Conservation (phyloP, 2,888 invertebrate genomes). For the Lasioglossum figueresi region DNA sequence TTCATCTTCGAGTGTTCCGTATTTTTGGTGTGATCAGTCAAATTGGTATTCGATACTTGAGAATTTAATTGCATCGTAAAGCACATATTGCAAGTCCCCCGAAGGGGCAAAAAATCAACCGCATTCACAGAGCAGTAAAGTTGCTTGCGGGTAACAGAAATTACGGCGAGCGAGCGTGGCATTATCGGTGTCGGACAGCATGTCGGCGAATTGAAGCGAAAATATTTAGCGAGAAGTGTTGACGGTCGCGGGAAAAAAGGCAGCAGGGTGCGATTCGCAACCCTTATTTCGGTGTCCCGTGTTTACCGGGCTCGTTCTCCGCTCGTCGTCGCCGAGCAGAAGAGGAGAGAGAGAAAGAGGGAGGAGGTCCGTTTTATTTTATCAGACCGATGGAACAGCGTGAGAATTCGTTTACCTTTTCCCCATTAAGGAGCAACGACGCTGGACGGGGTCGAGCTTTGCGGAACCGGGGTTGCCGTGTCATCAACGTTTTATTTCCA, state of each 20-base stretch:
- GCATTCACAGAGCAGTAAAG: background rate
- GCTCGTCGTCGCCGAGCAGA: conserved; percentile 47
- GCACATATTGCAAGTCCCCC: background rate
- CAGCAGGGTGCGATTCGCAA: conserved; percentile 17
- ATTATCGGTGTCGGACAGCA: conserved; percentile 4
- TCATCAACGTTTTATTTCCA: conserved; percentile 78
- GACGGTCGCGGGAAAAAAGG: background rate
- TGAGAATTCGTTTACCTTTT: conserved; percentile 79
- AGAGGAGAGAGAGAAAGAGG: conserved; percentile 39
- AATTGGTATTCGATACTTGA: too few relatives aligned
- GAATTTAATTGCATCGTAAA: too few relatives aligned
- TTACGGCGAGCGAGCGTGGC: background rate
- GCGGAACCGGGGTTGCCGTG: conserved; percentile 73
- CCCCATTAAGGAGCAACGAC: conserved; percentile 75
- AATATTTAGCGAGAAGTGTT: conserved; percentile 11
- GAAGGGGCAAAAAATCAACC: background rate
- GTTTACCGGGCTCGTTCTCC: conserved; percentile 51
- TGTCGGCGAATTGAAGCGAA: background rate
- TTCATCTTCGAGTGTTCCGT: too few relatives aligned
- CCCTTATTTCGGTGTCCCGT: conserved; percentile 42
- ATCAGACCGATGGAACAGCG: conserved; percentile 74
- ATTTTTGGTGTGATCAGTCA: too few relatives aligned
- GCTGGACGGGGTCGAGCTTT: conserved; percentile 70
- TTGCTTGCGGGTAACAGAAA: background rate
- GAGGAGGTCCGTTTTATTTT: conserved; percentile 73